phyloP scores from a whole-genome alignment of 2,888 invertebrate genomes.

The Girardia tigrina region DNA sequence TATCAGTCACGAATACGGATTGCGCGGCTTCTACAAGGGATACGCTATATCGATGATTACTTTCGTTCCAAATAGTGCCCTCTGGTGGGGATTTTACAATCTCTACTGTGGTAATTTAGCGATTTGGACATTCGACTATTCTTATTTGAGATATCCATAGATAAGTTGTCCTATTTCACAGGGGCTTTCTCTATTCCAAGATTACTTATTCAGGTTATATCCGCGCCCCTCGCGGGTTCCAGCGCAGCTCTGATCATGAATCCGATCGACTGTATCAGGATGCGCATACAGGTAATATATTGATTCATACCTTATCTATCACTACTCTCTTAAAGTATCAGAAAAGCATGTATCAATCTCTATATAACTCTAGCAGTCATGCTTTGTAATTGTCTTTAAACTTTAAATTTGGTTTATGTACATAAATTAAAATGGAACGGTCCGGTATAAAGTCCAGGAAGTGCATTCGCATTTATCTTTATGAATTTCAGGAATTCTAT shows the following conservation, averaged over 20 bases:
- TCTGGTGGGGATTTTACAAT: conserved; percentile 84
- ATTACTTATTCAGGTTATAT: conserved; percentile 72
- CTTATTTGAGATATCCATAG: no score
- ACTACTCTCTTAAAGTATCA: no score
- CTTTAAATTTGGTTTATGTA: no score
- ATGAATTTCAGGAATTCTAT: no score
- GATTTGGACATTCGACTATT: no score
- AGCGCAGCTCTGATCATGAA: conserved; percentile 77
- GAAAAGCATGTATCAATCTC: no score
- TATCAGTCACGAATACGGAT: conserved; percentile 67
- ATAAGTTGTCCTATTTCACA: not conserved
- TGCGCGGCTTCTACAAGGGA: conserved; percentile 77
- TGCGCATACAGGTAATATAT: conserved; percentile 82
- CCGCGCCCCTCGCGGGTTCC: conserved; percentile 79
- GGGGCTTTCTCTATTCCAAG: conserved; percentile 65
- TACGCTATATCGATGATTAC: conserved; percentile 78
- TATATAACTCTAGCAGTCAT: no score
- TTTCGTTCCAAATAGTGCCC: conserved; percentile 86
- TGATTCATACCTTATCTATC: no score
- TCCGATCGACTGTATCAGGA: conserved; percentile 78
- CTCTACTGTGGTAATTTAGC: conserved; percentile 28
- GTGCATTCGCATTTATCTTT: no score
- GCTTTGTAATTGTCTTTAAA: no score
- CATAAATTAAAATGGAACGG: no score
- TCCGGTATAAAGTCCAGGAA: no score